Percentiles rank a stretch among this genome's conserved stretches.
Conservation (phyloP, 2,888 invertebrate genomes). For the Cantharis nigra region DNA sequence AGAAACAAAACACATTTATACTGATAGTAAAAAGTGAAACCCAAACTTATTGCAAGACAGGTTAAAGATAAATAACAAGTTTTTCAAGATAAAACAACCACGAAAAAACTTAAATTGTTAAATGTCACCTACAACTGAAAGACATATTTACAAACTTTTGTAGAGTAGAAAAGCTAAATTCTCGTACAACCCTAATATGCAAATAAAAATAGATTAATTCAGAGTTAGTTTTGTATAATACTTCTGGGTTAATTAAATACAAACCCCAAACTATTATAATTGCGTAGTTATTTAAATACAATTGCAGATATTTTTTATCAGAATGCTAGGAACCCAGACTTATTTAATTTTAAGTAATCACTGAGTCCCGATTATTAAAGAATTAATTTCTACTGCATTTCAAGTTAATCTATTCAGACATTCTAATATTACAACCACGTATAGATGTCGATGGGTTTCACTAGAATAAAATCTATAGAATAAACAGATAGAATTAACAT, state of each 20-base stretch:
- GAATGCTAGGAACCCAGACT: neutral
- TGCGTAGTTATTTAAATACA: neutral
- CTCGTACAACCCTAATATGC: slow-evolving; percentile 37
- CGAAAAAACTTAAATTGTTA: slow-evolving; percentile 43
- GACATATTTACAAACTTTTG: slow-evolving; percentile 41
- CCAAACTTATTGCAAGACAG: slow-evolving; percentile 26
- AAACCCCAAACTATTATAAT: neutral
- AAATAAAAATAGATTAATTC: slow-evolving; percentile 35
- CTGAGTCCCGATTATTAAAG: neutral
- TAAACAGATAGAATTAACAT: neutral
- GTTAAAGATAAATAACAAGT: slow-evolving; percentile 37
- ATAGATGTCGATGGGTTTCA: neutral
- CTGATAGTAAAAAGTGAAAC: slow-evolving; percentile 19
- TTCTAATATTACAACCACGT: neutral
- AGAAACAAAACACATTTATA: slow-evolving; percentile 3
- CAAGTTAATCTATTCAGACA: neutral
- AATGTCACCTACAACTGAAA: slow-evolving; percentile 41
- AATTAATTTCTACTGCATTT: neutral
- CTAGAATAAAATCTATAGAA: neutral
- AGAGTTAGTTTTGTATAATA: neutral
- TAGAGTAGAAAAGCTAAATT: slow-evolving; percentile 35
- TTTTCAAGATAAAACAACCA: slow-evolving; percentile 35
- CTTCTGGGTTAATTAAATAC: slow-evolving; percentile 33
- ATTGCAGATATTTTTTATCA: neutral
- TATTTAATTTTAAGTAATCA: neutral